Base-by-base conservation (phyloP, 2,888 invertebrate species). In the Leucoptera coffeella region DNA sequence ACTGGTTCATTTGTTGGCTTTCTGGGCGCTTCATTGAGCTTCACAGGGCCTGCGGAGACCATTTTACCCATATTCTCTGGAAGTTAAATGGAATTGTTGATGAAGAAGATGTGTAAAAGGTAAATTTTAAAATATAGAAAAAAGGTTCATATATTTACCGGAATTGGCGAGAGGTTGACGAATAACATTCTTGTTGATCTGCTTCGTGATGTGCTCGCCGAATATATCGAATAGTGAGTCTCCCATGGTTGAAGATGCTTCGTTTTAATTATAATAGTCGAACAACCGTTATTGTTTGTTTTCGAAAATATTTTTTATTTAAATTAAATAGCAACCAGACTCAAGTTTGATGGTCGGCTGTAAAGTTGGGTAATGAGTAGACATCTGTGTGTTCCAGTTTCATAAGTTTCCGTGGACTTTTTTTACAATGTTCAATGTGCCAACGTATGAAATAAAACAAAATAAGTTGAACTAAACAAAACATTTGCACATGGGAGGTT, bases 161-260 rank as follows among this genome's bases (percentile, higher is more conserved):
- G 53, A 54, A 32, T 58, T 62, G 9, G 43, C 42, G 14, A 65
- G 31, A 9, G 64, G 65, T 39, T 62, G 65, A 30, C 61, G 58
- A 19, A 49, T 37, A 30, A 60, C 51, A 53, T 56, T 58, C 45
- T 48, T 62, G 22, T 47, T 38, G 10, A 43, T 35, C 30, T 57
- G 51, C 26, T 50, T 45, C 12, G 47, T 47, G n/a, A 50, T 26
- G 28, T 54, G 53, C 30, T 64, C 59, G 3, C 61, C 57, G 26
- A 67, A 65, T 32, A 65, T 64, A 39, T 57, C 45, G 30, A 62
- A 65, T 4, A 62, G 37, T 8, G 61, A 50, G 26, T 61, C 55
- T 19, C 56, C 43, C 64, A 65, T 64, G n/a, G 21, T 35, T 27
- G 14, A n/a, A n/a, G n/a, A n/a, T n/a, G n/a, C n/a, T n/a, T n/a